A percentile compares a stretch with the other conserved stretches of the same genome.
Conservation (phyloP, 2,888 invertebrate species). For the Furcula furcula region DNA sequence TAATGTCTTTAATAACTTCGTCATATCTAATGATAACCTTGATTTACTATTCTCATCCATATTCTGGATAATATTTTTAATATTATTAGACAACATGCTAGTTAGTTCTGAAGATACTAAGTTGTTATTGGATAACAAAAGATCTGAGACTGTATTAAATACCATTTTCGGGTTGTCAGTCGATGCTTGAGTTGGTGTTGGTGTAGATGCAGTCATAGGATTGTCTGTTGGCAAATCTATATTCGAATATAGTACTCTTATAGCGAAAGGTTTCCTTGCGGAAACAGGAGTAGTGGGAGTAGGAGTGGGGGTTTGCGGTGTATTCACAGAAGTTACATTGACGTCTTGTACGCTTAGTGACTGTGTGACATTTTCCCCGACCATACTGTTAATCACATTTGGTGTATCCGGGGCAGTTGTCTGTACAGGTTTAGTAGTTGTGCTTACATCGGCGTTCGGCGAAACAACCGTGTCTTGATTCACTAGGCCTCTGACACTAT, state of each 20-base stretch:
- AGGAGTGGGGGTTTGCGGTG: conserved; percentile 46
- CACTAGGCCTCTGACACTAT: conserved; percentile 62
- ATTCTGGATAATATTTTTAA: conserved; percentile 66
- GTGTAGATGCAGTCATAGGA: conserved; percentile 60
- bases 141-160: conserved; percentile 76
- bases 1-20: conserved; percentile 73
- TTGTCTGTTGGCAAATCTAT: conserved; percentile 68
- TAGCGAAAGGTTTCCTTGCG: conserved; percentile 75
- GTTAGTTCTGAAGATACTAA: conserved; percentile 77
- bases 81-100: conserved; percentile 78
- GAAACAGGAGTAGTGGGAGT: conserved; percentile 63
- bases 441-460: conserved; percentile 59
- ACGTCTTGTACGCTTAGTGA: conserved; percentile 57
- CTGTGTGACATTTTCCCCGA: conserved; percentile 64
- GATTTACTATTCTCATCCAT: conserved; percentile 71
- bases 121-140: conserved; percentile 71
- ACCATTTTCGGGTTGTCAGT: conserved; percentile 74
- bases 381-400: conserved; percentile 76
- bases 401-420: conserved; percentile 65
- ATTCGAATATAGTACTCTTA: conserved; percentile 73
- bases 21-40: conserved; percentile 77
- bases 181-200: conserved; percentile 60
- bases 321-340: conserved; percentile 54
- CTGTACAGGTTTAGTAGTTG: conserved; percentile 76
- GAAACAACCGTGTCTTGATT: conserved; percentile 56